Conservation (phyloP, 2,113 vertebrate genomes). For the Sigmodon hispidus region DNA sequence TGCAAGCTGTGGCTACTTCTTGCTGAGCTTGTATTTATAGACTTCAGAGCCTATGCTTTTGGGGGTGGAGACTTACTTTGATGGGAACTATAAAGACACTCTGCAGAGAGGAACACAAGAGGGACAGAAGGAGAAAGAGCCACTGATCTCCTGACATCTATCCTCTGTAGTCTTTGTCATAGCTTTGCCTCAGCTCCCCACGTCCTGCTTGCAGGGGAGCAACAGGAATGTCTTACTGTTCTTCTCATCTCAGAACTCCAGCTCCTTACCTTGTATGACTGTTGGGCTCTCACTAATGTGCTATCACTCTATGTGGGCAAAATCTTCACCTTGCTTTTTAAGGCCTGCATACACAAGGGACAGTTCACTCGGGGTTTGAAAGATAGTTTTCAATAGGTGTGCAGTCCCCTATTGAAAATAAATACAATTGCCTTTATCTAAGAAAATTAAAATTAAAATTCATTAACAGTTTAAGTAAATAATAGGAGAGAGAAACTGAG, state of each 20-base stretch:
- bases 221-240: neutral
- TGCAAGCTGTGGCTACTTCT: neutral
- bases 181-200: neutral
- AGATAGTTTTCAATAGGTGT: neutral
- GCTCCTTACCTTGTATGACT: neutral
- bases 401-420: neutral
- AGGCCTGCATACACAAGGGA: neutral
- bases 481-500: neutral
- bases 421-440: neutral
- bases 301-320: neutral
- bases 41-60: conserved; percentile 47
- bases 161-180: neutral
- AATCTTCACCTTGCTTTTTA: neutral
- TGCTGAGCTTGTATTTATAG: conserved; percentile 58
- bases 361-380: rapidly evolving
- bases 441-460: neutral
- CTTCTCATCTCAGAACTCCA: neutral
- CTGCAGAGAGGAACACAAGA: neutral
- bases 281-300: neutral
- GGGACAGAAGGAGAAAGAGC: neutral
- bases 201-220: neutral
- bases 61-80: conserved; percentile 24
- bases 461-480: conserved; percentile 1
- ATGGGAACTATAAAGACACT: conserved; percentile 28
- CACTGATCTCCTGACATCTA: neutral